phyloP scores from a whole-genome alignment of 2,113 vertebrate species.

The Arenaria interpres region DNA sequence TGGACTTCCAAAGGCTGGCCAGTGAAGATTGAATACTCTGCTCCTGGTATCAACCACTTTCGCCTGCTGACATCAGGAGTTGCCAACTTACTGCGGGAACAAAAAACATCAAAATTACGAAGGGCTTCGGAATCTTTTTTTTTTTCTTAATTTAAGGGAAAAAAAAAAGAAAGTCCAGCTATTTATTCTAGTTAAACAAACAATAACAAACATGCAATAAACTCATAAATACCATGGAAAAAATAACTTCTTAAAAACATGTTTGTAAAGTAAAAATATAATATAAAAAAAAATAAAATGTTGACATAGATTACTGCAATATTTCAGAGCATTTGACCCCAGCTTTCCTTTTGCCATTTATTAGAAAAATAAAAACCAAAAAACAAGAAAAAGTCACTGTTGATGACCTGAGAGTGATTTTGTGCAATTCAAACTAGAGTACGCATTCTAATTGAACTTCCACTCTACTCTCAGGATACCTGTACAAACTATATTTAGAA shows the following conservation, averaged over 20 bases:
- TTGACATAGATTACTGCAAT: background rate
- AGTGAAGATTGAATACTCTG: conserved; percentile 81
- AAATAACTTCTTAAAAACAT: background rate
- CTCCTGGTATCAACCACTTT: conserved; percentile 77
- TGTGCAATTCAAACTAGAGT: background rate
- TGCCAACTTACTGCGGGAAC: conserved; percentile 67
- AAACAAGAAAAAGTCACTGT: background rate
- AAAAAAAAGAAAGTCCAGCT: background rate
- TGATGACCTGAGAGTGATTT: background rate
- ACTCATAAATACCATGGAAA: background rate
- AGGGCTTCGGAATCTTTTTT: background rate
- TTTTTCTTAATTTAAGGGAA: background rate
- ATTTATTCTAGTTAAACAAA: background rate
- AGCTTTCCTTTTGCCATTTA: background rate
- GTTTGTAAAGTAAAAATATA: background rate
- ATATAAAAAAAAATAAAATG: background rate
- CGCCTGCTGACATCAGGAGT: conserved; percentile 77
- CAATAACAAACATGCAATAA: background rate
- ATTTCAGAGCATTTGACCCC: background rate
- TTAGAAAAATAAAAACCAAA: background rate
- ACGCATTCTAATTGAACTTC: background rate
- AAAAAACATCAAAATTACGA: conserved; percentile 70
- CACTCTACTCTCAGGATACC: background rate
- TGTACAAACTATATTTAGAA: background rate
- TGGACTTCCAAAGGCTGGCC: conserved; percentile 74